Evolutionary conservation across 2,797 vertebrate species (phyloP).

Genomic region (Coracias cyanogaster): DNA sequence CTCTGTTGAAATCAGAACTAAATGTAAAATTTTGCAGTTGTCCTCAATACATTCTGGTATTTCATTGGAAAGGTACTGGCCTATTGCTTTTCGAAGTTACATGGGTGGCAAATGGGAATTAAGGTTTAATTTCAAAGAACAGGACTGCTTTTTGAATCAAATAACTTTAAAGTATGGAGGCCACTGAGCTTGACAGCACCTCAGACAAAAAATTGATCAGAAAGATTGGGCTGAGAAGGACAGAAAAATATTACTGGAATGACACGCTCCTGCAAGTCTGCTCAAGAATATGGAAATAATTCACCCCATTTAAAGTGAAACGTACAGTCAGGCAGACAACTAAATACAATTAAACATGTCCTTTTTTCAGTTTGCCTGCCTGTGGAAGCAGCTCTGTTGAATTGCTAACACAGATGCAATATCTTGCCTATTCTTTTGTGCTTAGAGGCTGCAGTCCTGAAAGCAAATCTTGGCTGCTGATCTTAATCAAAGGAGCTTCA

Average conservation of each 20-base stretch:
- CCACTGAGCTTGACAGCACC: neutral
- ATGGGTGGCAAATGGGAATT: neutral
- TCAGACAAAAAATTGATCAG: neutral
- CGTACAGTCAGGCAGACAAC: constrained; percentile 32
- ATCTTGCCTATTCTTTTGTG: constrained; percentile 65
- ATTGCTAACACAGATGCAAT: constrained; percentile 40
- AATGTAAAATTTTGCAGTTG: neutral
- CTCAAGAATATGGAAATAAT: constrained; percentile 49
- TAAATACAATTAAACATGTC: constrained; percentile 38
- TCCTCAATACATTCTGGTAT: neutral
- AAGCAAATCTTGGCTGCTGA: constrained; percentile 65
- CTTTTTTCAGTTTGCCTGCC: constrained; percentile 6
- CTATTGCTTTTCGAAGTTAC: neutral
- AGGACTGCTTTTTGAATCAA: neutral
- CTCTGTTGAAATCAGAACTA: neutral
- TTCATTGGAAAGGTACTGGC: neutral
- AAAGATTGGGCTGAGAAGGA: neutral
- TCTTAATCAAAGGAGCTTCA: constrained; percentile 64
- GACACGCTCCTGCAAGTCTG: neutral
- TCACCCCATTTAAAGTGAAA: constrained; percentile 50
- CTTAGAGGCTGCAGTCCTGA: constrained; percentile 39
- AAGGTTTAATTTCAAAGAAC: constrained; percentile 4
- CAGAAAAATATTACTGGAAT: neutral
- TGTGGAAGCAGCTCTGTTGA: constrained; percentile 48
- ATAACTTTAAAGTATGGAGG: neutral